phyloP scores from a whole-genome alignment of 2,113 vertebrate species.

The Gasterosteus aculeatus region DNA sequence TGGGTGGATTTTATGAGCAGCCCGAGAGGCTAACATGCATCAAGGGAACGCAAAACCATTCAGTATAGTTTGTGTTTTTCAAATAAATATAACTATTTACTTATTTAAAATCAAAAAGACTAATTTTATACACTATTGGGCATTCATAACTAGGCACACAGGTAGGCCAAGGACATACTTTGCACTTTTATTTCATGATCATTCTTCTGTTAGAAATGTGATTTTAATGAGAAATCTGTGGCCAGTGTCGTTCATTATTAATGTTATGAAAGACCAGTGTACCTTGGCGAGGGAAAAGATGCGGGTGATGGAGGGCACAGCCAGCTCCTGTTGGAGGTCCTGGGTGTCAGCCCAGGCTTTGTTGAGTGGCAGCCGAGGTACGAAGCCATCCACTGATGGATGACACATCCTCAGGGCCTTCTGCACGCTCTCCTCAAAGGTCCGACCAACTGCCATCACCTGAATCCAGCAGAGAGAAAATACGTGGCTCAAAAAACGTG shows the following conservation, averaged over 20 bases:
- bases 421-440: conserved; percentile 95
- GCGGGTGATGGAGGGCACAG: conserved; percentile 89
- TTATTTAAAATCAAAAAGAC: conserved; percentile 12
- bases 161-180: conserved; percentile 4
- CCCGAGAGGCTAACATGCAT: not conserved
- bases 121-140: conserved; percentile 12
- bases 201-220: conserved; percentile 38
- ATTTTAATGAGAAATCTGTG: conserved; percentile 40
- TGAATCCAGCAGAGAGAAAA: conserved; percentile 60
- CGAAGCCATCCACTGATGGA: conserved; percentile 91
- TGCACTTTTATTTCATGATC: not conserved
- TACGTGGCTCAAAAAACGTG: not conserved
- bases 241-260: conserved; percentile 48
- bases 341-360: conserved; percentile 84
- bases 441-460: conserved; percentile 96
- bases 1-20: conserved; percentile 15
- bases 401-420: conserved; percentile 97
- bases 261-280: conserved; percentile 43
- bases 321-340: conserved; percentile 87
- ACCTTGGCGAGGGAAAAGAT: conserved; percentile 95
- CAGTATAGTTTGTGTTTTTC: not conserved
- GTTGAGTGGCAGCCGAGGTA: conserved; percentile 88
- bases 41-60: not conserved
- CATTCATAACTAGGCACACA: conserved; percentile 15
- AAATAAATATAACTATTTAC: not conserved